A percentile compares a stretch with the other conserved stretches of the same genome.
Conservation (phyloP, 1,140 invertebrate species). For the Halictus rubicundus region DNA sequence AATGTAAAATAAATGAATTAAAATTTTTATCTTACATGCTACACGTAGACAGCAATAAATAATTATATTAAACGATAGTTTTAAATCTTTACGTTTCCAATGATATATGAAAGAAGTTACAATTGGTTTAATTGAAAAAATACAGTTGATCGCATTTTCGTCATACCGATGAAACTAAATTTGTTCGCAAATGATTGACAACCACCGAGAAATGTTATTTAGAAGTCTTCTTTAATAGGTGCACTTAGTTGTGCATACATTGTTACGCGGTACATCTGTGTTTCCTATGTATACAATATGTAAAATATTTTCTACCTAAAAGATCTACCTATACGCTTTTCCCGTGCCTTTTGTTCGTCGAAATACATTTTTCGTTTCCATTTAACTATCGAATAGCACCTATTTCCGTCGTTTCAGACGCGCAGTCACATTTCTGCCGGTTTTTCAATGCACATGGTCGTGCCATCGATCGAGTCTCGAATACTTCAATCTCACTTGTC, state of each 20-base stretch:
- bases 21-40: no score
- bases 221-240: not conserved
- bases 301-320: constrained; percentile 68
- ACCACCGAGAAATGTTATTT: constrained; percentile 23
- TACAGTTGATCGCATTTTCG: no score
- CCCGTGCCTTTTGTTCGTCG: constrained; percentile 9
- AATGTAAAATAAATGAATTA: no score
- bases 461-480: not conserved
- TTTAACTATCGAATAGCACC: constrained; percentile 63
- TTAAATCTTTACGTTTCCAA: no score
- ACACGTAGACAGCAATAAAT: no score
- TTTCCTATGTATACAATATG: constrained; percentile 43
- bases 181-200: constrained; percentile 23
- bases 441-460: constrained; percentile 2
- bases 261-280: constrained; percentile 8
- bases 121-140: no score
- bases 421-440: constrained; percentile 10
- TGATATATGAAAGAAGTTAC: no score
- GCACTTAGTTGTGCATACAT: constrained; percentile 19
- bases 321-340: constrained; percentile 56
- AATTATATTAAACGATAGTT: no score
- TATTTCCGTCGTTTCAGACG: constrained; percentile 51
- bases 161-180: not conserved
- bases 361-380: constrained; percentile 21
- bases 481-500: not conserved